Percentiles rank a stretch among this genome's conserved stretches.
phyloP scores from a whole-genome alignment of 2,113 vertebrate species.

The Sarotherodon lohbergeri region DNA sequence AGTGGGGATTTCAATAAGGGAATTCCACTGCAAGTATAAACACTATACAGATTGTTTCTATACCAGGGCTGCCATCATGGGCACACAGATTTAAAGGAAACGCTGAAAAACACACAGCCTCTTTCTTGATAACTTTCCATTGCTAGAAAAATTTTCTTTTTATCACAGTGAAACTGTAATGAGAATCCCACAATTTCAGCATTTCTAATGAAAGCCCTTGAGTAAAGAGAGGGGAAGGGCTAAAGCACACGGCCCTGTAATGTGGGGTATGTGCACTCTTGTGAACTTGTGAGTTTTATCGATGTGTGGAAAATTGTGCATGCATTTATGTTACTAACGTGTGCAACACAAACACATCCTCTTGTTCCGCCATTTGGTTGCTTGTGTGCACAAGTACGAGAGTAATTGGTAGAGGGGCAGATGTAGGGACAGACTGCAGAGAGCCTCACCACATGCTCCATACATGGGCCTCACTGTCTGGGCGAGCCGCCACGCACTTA shows the following conservation, averaged over 20 bases:
- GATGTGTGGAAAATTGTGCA: neutral
- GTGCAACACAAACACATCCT: neutral
- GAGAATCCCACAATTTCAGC: neutral
- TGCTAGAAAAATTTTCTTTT: neutral
- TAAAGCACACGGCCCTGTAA: neutral
- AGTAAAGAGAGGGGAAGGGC: neutral
- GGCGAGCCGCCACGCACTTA: slow-evolving; percentile 40
- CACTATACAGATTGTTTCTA: neutral
- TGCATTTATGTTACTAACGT: neutral
- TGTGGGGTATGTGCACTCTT: neutral
- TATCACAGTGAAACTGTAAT: neutral
- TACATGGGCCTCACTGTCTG: slow-evolving; percentile 36
- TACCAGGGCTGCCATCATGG: neutral
- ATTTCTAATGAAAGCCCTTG: neutral
- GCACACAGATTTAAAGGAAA: neutral
- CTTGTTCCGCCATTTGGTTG: neutral
- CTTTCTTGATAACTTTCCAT: neutral
- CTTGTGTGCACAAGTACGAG: neutral
- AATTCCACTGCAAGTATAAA: neutral
- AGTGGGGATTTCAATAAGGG: neutral
- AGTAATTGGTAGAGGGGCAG: slow-evolving; percentile 41
- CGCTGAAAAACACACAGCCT: neutral
- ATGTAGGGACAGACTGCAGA: slow-evolving; percentile 58
- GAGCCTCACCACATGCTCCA: slow-evolving; percentile 55
- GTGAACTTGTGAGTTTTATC: neutral